Base-by-base conservation (phyloP, 2,888 invertebrate genomes). In the Orthonychiurus folsomi region DNA sequence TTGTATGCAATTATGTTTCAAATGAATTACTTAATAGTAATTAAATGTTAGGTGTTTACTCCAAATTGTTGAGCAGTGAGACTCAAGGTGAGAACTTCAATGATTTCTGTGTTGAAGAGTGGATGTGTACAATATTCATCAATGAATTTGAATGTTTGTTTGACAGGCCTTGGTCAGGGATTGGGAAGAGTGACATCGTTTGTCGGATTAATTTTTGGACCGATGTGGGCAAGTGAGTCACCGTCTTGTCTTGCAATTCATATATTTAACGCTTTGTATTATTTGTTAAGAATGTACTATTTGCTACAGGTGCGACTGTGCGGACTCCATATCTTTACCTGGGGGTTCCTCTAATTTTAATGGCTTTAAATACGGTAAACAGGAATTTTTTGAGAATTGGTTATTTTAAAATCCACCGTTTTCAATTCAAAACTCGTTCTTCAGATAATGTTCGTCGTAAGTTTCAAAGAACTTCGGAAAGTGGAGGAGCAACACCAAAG, bases 181-280 rank as follows among this genome's bases (percentile, higher is more conserved):
- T 56, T 68, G 24, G 50, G 68, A 20, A 55, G 68, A 56, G 58
- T 68, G 54, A 66, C 66, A 12, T 68, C 70, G n/a, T 73, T 71
- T 47, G 50, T 71, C 26, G 73, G 72, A 20, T 56, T 73, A 53
- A 72, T 72, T 47, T 58, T 72, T 21, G 73, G 73, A 25, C 73
- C 73, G 9, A 54, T 69, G 2, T 73, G 73, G 73, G 66, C 68
- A n/a, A 69, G 66, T 3, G 61, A 63, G 1, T 66, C 66, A 18
- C 59, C 66, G 2, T 20, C n/a, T 21, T n/a, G 37, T 60, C 3
- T 61, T 48, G 23, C 66, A 63, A 1, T 66, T 63, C 21, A 27
- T 59, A 2, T 64, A 61, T 25, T 28, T 66, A 48, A 63, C 62
- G 2, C 58, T 63, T 54, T 63, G n/a, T n/a, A n/a, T n/a, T n/a